Evolutionary conservation across 2,888 invertebrate genomes (phyloP), one percentile per base, ranked within the genome.

Genomic region (Trichacis sp.): DNA sequence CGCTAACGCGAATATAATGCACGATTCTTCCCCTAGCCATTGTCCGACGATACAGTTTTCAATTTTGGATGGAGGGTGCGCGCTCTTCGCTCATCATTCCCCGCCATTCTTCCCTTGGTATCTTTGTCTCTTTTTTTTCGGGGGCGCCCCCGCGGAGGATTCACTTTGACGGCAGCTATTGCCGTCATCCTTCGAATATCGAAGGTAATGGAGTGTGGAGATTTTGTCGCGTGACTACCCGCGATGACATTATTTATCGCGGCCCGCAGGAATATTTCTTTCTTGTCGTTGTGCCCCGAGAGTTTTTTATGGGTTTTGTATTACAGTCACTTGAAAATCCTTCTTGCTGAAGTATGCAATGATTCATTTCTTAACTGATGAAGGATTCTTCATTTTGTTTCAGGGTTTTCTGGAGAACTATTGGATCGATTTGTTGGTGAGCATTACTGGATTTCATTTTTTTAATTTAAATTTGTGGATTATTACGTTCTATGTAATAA

Each of bases 201-300:
- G 74, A 76, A 76, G 78, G 80, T 81, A 81, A 80, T 81, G 81
- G 80, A 76, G 75, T 76, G 81, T 78, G 74, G 72, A 74, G 75
- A 78, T 79, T 78, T 78, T 78, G 72, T 72, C 75, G 68, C 68
- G 70, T 68, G 64, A 64, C 58, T 59, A 68, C 56, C 61, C 66
- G 59, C 72, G 73, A 66, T 66, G 74, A 67, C 73, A 71, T 77
- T 78, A 77, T 78, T 77, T 77, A 77, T 78, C 73, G 72, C 71
- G 69, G 72, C 70, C 75, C 33, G 48, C 53, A 65, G 57, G 61
- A 65, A 61, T 65, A 43, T 33, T 49, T 38, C 49, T 48, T 45
- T 53, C 50, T 57, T 57, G 43, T 48, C 40, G 29, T n/a, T n/a
- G n/a, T n/a, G n/a, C n/a, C n/a, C n/a, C n/a, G n/a, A n/a, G n/a